Percentiles rank a stretch among this genome's conserved stretches.
Evolutionary conservation across 2,888 invertebrate species (phyloP).

Genomic region (Pheosia tremula): DNA sequence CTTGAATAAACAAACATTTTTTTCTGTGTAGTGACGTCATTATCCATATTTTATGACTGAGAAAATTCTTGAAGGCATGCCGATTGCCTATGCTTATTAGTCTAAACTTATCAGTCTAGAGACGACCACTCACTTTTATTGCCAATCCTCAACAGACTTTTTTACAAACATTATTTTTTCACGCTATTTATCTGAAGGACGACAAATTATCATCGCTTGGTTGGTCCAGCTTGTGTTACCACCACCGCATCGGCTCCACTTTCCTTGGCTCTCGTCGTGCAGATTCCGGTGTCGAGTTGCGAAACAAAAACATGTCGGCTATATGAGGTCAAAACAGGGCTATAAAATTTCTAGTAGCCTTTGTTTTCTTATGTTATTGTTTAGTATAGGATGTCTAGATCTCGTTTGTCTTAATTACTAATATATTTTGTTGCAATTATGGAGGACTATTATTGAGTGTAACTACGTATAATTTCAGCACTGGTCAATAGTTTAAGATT

Average conservation of each 20-base stretch:
- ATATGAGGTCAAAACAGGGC: background rate
- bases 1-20: constrained; percentile 15
- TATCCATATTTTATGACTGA: background rate
- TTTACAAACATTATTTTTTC: constrained; percentile 13
- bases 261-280: constrained; percentile 52
- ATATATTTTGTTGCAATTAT: background rate
- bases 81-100: too few relatives aligned
- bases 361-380: background rate
- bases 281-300: constrained; percentile 68
- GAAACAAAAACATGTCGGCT: constrained; percentile 12
- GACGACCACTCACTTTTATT: too few relatives aligned
- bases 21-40: background rate
- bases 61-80: background rate
- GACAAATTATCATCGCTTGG: constrained; percentile 66
- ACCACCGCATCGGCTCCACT: constrained; percentile 50
- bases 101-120: too few relatives aligned
- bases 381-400: background rate
- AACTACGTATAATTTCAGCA: too few relatives aligned
- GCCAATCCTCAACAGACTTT: too few relatives aligned
- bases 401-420: background rate
- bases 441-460: too few relatives aligned
- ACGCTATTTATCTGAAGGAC: constrained; percentile 48
- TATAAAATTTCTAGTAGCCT: background rate
- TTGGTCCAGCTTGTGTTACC: constrained; percentile 60
- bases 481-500: too few relatives aligned